Evolutionary conservation across 2,888 invertebrate species (phyloP).

Genomic region (Eledona agricola): DNA sequence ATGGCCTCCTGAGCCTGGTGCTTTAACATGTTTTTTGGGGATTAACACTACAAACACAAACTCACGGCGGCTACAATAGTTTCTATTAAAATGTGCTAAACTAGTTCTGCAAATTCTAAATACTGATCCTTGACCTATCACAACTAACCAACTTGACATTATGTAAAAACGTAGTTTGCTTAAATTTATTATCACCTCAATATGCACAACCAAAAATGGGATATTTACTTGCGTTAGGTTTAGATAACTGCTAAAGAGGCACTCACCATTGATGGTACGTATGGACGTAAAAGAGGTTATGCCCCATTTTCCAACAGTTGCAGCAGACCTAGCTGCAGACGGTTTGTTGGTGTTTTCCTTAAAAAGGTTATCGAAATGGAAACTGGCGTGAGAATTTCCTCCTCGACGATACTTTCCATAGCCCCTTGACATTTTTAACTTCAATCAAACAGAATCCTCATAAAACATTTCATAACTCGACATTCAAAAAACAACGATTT

Average conservation of each 20-base stretch:
- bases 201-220: too few relatives aligned
- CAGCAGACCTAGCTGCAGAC: constrained; percentile 87
- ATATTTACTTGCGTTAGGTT: too few relatives aligned
- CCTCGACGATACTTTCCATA: constrained; percentile 63
- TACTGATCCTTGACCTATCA: too few relatives aligned
- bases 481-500: constrained; percentile 1
- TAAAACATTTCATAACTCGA: constrained; percentile 14
- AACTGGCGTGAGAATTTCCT: constrained; percentile 63
- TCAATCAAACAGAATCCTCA: constrained; percentile 9
- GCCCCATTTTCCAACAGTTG: constrained; percentile 93
- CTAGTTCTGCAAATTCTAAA: too few relatives aligned
- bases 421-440: constrained; percentile 60
- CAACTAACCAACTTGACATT: too few relatives aligned
- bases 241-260: constrained; percentile 2
- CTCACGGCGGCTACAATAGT: too few relatives aligned
- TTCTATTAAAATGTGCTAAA: too few relatives aligned
- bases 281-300: constrained; percentile 93
- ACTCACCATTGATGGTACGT: constrained; percentile 78
- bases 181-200: too few relatives aligned
- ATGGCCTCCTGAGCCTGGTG: too few relatives aligned
- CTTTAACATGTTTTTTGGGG: too few relatives aligned
- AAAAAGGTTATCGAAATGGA: constrained; percentile 72
- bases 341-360: constrained; percentile 87
- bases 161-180: too few relatives aligned
- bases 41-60: too few relatives aligned